Base-by-base conservation (phyloP, 2,113 vertebrate species). In the Lynx canadensis region DNA sequence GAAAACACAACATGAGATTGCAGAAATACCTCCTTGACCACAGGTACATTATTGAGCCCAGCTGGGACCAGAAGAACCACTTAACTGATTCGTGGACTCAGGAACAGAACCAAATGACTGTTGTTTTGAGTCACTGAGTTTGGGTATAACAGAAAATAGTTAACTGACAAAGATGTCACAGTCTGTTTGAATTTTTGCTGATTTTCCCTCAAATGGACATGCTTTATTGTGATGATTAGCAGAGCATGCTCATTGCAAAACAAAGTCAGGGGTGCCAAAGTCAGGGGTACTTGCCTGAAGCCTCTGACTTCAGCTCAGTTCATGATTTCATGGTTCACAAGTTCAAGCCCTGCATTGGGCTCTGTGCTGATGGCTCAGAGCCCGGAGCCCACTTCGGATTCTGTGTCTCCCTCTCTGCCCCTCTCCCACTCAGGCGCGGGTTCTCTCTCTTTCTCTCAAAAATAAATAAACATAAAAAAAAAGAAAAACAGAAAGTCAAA, bases 131-230 rank as follows among this genome's bases (percentile, higher is more conserved):
- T 15, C 73, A 7, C 38, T 5, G 7, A 11, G 38, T 57, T 36
- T 19, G 45, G 6, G 25, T 9, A 4, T 9, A 0, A 9, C 1
- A 0, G 27, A 63, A 78, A 38, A 36, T n/a, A 25, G 15, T 21
- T 19, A 38, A 76, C 16, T 79, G 29, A 41, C 8, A 41, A 2
- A 52, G 2, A 13, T 21, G 48, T 1, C 21, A 9, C 4, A 11
- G 16, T 38, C 29, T 83, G 19, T 71, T 55, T 80, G 25, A 60
- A 16, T 33, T 69, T 69, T 80, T 87, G 50, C 16, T 60, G 18
- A 1, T 11, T 88, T 79, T 57, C 18, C 7, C 15, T 27, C 36
- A 48, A 29, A 55, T 29, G 25, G 23, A 85, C 78, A 36, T 41
- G 4, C 1, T 63, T 85, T 57, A 8, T 41, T 84, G 27, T 88